Evolutionary conservation across 1,140 invertebrate species (phyloP), one percentile per base, ranked within the genome.

Genomic region (Macrocentrus cingulum): DNA sequence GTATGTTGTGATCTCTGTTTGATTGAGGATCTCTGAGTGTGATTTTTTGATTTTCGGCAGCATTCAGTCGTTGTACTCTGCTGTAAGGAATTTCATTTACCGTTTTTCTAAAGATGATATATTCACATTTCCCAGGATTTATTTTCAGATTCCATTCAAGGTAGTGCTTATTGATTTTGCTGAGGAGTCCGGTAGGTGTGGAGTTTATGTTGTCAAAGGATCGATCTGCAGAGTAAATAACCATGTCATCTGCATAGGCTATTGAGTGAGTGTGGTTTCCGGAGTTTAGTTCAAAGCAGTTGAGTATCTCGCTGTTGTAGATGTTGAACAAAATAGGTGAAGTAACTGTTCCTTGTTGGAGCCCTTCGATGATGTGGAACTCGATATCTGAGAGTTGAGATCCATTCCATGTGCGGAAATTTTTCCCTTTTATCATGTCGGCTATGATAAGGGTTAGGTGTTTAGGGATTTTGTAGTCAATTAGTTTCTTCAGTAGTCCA

Each of bases 321-420:
- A 60, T 36, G 11, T 41, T 53, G 23, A 59, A 59, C 6, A 58
- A 16, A 15, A 51, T 15, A 1, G 56, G 46, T 2, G 56, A 58
- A 20, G 32, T 58, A 1, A 34, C 29, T 16, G 46, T 53, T 1
- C 48, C 39, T 15, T 56, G 42, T 32, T 56, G 53, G 18, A 56
- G 53, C 1, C 53, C 53, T 34, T 56, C 53, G 13, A 29, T 34
- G 4, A 46, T 56, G 1, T 29, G 13, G 32, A 56, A 56, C n/a
- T 9, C 16, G 1, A 2, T 45, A 2, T 8, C 46, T 11, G 39
- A 56, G 16, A 46, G 16, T 1, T 56, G 39, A 50, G 11, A 4
- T 19, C 16, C 32, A 36, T 51, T 20, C 49, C 32, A 51, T 19
- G 32, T 18, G 1, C 18, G 15, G 32, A 51, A 51, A 4, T 16